Base-by-base conservation (phyloP, 2,888 invertebrate species). In the Teleogryllus oceanicus region DNA sequence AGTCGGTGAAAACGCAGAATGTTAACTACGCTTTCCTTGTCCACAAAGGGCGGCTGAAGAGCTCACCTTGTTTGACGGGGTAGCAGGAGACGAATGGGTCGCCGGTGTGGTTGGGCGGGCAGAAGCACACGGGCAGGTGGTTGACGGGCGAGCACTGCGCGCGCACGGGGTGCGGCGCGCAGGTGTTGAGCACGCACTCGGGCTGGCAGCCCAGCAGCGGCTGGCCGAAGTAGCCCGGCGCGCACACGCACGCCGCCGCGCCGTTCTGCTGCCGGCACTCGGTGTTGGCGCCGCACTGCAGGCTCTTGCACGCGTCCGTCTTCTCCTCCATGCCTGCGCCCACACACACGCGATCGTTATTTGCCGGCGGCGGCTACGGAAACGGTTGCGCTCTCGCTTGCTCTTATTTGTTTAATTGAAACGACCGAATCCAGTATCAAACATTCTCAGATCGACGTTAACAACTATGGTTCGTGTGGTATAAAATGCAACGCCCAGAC, bases 151-250 rank as follows among this genome's bases (percentile, higher is more conserved):
- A 91, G 84, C 95, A 96, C 78, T 90, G 87, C 18, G 95, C 93
- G 84, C 91, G 91, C 51, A 92, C 88, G 84, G 90, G 90, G 81
- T 91, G 90, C 78, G 91, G 87, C 11, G 91, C 87, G 86, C 95
- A 95, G 21, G 92, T 91, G 85, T 96, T 96, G 16, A 94, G 90
- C 1, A 95, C 92, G 87, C 96, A 96, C 87, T 95, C 92, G 1
- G 94, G 94, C 78, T 92, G 90, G 84, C 94, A 95, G 11, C 92
- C 92, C 82, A 92, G 87, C 83, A 92, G 92, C 0, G 96, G 94
- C 87, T 96, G 94, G 77, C 96, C 96, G 83, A 90, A 93, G 87
- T 93, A 96, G 78, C 92, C 92, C 80, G 90, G 90, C 80, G 91
- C 89, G 85, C 96, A 96, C 82, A 91, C 89, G 85, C 96, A 96